These are phyloP conservation scores for Pseudanteris insignis DNA, from an alignment of 2,888 invertebrate genomes.

Conservation along the genomic window DNA sequence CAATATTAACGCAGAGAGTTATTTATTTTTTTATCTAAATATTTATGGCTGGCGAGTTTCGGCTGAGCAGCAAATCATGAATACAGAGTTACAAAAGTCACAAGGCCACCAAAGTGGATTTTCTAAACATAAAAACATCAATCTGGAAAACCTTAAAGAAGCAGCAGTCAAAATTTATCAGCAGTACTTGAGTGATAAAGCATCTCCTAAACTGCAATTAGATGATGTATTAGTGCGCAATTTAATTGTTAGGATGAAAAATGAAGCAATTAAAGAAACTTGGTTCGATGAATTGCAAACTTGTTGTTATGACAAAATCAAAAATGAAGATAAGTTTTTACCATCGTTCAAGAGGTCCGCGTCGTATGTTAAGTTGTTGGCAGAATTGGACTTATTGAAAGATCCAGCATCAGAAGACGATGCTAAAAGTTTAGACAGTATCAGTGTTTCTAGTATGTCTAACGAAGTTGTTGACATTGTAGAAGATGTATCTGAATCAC, in stretches of 20 bases:
- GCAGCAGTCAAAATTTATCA: constrained; percentile 80
- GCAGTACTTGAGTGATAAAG: constrained; percentile 80
- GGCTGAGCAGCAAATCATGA: constrained; percentile 76
- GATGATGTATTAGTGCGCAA: constrained; percentile 72
- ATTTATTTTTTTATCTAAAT: constrained; percentile 81
- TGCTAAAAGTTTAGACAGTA: constrained; percentile 69
- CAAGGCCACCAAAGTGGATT: constrained; percentile 56
- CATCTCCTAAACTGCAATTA: constrained; percentile 72
- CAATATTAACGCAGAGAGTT: constrained; percentile 75
- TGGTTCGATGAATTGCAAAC: constrained; percentile 89
- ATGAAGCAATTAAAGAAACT: constrained; percentile 73
- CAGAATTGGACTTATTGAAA: constrained; percentile 76
- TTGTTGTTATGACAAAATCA: constrained; percentile 72
- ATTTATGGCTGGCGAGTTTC: constrained; percentile 75
- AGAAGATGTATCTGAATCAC: constrained; percentile 47
- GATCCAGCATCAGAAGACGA: constrained; percentile 71
- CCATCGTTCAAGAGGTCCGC: constrained; percentile 75
- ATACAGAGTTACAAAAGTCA: constrained; percentile 68
- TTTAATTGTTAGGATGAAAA: constrained; percentile 72
- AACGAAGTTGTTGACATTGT: constrained; percentile 51
- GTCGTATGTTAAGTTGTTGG: constrained; percentile 76
- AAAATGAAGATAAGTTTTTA: constrained; percentile 72
- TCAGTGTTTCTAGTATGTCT: constrained; percentile 68
- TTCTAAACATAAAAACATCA: constrained; percentile 54
- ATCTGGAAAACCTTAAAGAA: constrained; percentile 69